Evolutionary conservation across 2,113 vertebrate species (phyloP).

Genomic region (Enhydra lutris): DNA sequence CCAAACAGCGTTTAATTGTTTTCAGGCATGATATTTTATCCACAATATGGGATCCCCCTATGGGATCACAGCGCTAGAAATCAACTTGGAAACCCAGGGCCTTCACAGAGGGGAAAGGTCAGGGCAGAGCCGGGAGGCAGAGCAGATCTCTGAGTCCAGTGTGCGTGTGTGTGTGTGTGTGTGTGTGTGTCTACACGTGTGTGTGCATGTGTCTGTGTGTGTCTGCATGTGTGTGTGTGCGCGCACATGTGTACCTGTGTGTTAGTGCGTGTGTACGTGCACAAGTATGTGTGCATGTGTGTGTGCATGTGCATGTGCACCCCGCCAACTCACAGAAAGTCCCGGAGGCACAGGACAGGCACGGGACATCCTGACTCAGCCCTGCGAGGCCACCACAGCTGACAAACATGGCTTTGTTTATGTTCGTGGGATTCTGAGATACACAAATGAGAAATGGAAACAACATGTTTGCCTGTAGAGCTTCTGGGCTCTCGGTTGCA

Average conservation of each 20-base stretch:
- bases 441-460: neutral
- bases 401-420: neutral
- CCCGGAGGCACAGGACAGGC: neutral
- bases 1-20: neutral
- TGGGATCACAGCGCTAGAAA: neutral
- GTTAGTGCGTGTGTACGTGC: neutral
- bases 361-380: neutral
- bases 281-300: neutral
- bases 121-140: too few species aligned
- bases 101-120: too few species aligned
- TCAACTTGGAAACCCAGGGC: neutral
- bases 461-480: neutral
- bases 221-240: accelerated
- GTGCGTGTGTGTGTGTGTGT: accelerated
- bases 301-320: accelerated
- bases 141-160: neutral
- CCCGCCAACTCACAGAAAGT: neutral
- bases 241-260: neutral
- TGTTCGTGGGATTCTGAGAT: neutral
- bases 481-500: neutral
- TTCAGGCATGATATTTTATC: neutral
- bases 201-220: neutral
- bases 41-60: neutral
- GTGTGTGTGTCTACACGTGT: neutral
- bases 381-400: neutral